These are phyloP conservation scores for Biston stratarius DNA, from an alignment of 2,888 invertebrate genomes.

Conservation along the genomic window DNA sequence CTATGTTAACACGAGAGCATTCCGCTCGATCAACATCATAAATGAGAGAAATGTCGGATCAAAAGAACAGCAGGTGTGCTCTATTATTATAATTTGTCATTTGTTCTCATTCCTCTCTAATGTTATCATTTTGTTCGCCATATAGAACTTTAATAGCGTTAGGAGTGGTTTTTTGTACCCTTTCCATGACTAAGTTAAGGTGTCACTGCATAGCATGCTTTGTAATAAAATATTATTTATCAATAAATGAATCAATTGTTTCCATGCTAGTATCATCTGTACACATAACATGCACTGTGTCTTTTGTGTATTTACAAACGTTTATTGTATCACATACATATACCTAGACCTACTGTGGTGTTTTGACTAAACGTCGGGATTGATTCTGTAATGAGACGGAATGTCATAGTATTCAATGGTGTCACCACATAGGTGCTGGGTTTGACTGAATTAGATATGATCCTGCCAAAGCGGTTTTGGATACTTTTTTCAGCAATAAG, in stretches of 20 bases:
- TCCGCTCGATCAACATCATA: constrained; percentile 84
- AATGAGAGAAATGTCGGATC: constrained; percentile 86
- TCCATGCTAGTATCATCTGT: too few species aligned
- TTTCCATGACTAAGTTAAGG: constrained; percentile 58
- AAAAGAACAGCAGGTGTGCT: constrained; percentile 85
- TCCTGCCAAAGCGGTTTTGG: too few species aligned
- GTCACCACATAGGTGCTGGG: too few species aligned
- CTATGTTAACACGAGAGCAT: constrained; percentile 79
- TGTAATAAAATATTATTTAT: constrained; percentile 45
- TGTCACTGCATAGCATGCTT: constrained; percentile 42
- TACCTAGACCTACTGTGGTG: too few species aligned
- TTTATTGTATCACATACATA: too few species aligned
- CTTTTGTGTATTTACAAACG: too few species aligned
- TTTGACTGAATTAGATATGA: too few species aligned
- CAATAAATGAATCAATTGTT: constrained; percentile 54
- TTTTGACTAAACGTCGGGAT: too few species aligned
- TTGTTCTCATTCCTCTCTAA: constrained; percentile 72
- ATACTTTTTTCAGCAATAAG: too few species aligned
- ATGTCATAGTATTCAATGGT: too few species aligned
- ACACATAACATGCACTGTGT: too few species aligned
- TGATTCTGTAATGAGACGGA: too few species aligned
- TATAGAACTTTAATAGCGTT: constrained; percentile 67
- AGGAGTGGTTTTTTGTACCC: constrained; percentile 54
- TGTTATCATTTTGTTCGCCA: constrained; percentile 68
- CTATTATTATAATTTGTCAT: constrained; percentile 85